Evolutionary conservation across 2,888 invertebrate genomes (phyloP).

Genomic region (Drosophila fulvimacula): DNA sequence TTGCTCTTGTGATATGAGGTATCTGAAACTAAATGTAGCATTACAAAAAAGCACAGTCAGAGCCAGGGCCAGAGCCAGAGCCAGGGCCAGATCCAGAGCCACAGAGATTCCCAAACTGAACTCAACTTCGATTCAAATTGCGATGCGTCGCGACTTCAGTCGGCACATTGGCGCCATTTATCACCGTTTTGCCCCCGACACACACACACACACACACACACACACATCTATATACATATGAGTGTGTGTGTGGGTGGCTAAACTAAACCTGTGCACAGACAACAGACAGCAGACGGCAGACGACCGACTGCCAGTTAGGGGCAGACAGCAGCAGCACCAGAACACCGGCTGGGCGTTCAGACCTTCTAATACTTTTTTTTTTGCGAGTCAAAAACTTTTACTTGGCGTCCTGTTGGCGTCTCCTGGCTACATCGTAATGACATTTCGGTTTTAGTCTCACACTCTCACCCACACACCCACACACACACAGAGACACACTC

Average conservation of each 20-base stretch:
- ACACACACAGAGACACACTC: conserved; percentile 7
- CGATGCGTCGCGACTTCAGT: conserved; percentile 77
- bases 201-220: conserved; percentile 50
- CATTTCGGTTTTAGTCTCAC: conserved; percentile 65
- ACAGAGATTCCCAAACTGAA: conserved; percentile 32
- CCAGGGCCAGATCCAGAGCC: conserved; percentile 19
- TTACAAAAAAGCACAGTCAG: conserved; percentile 22
- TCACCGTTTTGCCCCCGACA: conserved; percentile 77
- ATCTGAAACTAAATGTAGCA: conserved; percentile 25
- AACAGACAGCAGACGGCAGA: conserved; percentile 42
- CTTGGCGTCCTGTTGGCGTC: conserved; percentile 77
- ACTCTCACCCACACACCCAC: neutral
- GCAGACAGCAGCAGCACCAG: conserved; percentile 41
- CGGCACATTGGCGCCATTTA: conserved; percentile 85
- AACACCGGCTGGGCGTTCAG: conserved; percentile 29
- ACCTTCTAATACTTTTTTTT: conserved; percentile 67
- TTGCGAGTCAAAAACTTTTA: conserved; percentile 72
- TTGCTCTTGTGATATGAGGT: conserved; percentile 1
- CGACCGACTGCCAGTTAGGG: conserved; percentile 26
- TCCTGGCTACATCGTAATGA: conserved; percentile 69
- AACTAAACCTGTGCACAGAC: conserved; percentile 71
- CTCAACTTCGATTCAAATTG: conserved; percentile 42
- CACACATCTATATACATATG: too few species aligned
- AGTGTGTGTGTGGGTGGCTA: conserved; percentile 42
- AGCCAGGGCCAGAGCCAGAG: neutral